Evolutionary conservation across 2,888 invertebrate genomes (phyloP), one percentile per base, ranked within the genome.

Genomic region (Synergus umbraculus): DNA sequence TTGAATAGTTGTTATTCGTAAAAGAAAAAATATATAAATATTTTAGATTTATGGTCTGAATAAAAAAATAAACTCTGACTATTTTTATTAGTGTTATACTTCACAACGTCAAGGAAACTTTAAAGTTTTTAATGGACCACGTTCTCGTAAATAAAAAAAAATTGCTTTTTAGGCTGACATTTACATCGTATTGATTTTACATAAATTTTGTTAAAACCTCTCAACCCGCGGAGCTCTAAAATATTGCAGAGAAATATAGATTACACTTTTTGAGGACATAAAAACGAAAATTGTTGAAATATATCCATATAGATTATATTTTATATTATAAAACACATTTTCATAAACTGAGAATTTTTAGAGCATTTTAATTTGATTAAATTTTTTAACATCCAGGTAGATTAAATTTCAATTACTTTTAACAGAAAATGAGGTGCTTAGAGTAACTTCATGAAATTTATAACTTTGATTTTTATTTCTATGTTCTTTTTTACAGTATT

Each of bases 401-500:
- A 49, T 49, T 13, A 4, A 13, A 49, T 12, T 3, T 4, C 4
- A 49, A 13, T 49, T 58, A 18, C n/a, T 18, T 18, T 8, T 7
- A 58, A 18, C n/a, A 9, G 58, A 58, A 58, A 18, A 58, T 18
- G 7, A 58, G n/a, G 8, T 58, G n/a, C 18, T 15, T 58, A 9
- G 58, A 58, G 5, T 22, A 49, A 49, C 18, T 5, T 10, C 46
- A 0, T 43, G 43, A 8, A 44, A 9, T 44, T 18, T 18, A 44
- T 10, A 18, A 37, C 15, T 13, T 13, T 37, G 13, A 41, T 64
- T 69, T 69, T 69, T 15, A 29, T 12, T 46, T 67, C 66, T 18
- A 44, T 44, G 66, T 44, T 46, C 46, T 69, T 69, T 37, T 58
- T 58, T 58, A 58, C 18, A 58, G 66, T 66, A 66, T 66, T 66